Conservation (phyloP, 2,797 vertebrate genomes). For the Chelidonichthys spinosus region DNA sequence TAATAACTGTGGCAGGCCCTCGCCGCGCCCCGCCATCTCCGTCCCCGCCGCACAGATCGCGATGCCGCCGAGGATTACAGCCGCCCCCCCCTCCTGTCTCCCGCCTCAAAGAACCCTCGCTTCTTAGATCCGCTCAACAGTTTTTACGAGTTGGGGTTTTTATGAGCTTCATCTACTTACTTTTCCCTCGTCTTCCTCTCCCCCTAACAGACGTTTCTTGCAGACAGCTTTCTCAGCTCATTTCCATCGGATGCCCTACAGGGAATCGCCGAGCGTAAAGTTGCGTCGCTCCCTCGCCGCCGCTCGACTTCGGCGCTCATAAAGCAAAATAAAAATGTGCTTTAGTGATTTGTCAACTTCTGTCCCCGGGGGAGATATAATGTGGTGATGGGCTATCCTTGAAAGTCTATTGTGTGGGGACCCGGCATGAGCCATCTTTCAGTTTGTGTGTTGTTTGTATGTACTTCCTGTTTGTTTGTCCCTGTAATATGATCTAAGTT, state of each 20-base stretch:
- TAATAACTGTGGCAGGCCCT: conserved; percentile 67
- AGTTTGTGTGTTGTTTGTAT: conserved; percentile 20
- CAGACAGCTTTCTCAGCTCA: conserved; percentile 73
- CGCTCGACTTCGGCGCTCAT: conserved; percentile 71
- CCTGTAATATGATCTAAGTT: conserved; percentile 47
- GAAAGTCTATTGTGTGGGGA: conserved; percentile 65
- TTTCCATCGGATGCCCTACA: conserved; percentile 73
- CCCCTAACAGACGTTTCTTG: conserved; percentile 45
- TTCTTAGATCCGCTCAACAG: conserved; percentile 64
- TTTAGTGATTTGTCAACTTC: conserved; percentile 81
- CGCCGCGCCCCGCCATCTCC: conserved; percentile 18
- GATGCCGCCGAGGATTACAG: conserved; percentile 49
- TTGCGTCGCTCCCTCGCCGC: conserved; percentile 61
- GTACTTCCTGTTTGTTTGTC: conserved; percentile 50
- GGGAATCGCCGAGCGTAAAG: conserved; percentile 62
- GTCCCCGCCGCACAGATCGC: conserved; percentile 40
- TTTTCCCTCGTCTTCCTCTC: conserved; percentile 1
- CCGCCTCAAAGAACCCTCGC: conserved; percentile 57
- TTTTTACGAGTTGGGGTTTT: conserved; percentile 73
- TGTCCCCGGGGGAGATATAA: conserved; percentile 65
- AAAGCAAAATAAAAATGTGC: conserved; percentile 76
- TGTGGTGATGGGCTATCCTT: conserved; percentile 66
- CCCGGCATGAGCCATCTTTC: conserved; percentile 53
- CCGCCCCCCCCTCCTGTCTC: neutral
- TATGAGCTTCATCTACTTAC: conserved; percentile 70